phyloP scores from a whole-genome alignment of 2,888 invertebrate genomes.

The Onthophagus sagittarius region DNA sequence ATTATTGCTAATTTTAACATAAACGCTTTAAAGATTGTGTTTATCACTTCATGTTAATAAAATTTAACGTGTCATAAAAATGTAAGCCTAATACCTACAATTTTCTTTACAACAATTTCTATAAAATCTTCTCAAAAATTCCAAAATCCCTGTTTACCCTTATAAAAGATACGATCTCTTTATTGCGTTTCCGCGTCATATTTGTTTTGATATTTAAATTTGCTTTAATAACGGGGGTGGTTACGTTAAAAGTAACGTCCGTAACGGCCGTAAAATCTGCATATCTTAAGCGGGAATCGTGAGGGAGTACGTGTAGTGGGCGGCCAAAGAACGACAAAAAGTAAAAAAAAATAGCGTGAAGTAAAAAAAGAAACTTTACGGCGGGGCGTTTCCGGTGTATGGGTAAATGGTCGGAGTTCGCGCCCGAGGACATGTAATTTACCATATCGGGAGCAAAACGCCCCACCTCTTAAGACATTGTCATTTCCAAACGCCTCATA shows the following conservation, averaged over 20 bases:
- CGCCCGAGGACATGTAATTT: neutral
- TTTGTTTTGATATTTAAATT: conserved; percentile 11
- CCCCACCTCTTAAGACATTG: neutral
- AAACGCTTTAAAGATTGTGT: neutral
- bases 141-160: neutral
- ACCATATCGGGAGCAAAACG: neutral
- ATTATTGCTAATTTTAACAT: neutral
- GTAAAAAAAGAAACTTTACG: no score
- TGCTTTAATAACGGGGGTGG: neutral
- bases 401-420: neutral
- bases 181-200: neutral
- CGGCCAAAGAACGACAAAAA: neutral
- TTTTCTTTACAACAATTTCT: no score
- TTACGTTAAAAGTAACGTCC: conserved; percentile 3
- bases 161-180: neutral
- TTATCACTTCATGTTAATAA: neutral
- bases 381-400: neutral
- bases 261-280: neutral
- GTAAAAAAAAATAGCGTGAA: no score
- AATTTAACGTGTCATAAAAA: neutral
- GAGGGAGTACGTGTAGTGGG: neutral
- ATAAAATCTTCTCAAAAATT: no score
- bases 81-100: no score
- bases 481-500: neutral
- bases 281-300: conserved; percentile 7